phyloP scores from a whole-genome alignment of 1,140 invertebrate genomes.

The Bathynomus jamesi region DNA sequence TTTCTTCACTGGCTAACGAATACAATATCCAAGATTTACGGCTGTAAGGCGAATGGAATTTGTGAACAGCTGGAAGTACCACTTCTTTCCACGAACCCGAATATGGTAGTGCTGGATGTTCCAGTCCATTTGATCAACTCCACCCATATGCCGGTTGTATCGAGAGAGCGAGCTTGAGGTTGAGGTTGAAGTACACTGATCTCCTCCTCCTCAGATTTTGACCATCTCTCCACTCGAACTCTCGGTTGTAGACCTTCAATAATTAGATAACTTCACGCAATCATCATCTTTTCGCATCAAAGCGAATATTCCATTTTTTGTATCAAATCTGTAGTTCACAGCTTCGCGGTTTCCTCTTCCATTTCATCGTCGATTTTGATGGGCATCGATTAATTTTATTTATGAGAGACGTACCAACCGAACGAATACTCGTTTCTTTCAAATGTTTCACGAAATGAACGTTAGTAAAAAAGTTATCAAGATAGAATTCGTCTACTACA shows the following conservation, averaged over 20 bases:
- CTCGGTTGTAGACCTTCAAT: slow-evolving; percentile 20
- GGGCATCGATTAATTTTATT: slow-evolving; percentile 1
- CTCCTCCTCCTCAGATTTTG: slow-evolving; percentile 21
- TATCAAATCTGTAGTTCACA: slow-evolving; percentile 3
- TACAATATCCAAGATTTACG: slow-evolving; percentile 32
- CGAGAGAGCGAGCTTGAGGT: slow-evolving; percentile 21
- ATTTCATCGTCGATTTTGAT: neutral
- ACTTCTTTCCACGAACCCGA: slow-evolving; percentile 20
- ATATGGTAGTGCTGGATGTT: slow-evolving; percentile 19
- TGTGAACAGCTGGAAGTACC: slow-evolving; percentile 34
- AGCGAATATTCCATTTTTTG: neutral
- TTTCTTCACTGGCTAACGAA: slow-evolving; percentile 26
- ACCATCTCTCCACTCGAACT: slow-evolving; percentile 29
- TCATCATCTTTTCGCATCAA: slow-evolving; percentile 32
- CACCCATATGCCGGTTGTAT: slow-evolving; percentile 25
- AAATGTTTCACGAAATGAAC: neutral
- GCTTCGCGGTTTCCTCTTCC: neutral
- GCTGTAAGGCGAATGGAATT: slow-evolving; percentile 23
- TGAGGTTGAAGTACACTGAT: slow-evolving; percentile 28
- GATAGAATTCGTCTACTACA: neutral
- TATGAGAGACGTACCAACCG: neutral
- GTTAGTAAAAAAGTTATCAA: slow-evolving; percentile 5
- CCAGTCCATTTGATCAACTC: slow-evolving; percentile 19
- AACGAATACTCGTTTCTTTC: neutral
- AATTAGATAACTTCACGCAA: slow-evolving; percentile 31